Evolutionary conservation across 2,797 vertebrate species (phyloP).

Genomic region (Dromococcyx pavoninus): DNA sequence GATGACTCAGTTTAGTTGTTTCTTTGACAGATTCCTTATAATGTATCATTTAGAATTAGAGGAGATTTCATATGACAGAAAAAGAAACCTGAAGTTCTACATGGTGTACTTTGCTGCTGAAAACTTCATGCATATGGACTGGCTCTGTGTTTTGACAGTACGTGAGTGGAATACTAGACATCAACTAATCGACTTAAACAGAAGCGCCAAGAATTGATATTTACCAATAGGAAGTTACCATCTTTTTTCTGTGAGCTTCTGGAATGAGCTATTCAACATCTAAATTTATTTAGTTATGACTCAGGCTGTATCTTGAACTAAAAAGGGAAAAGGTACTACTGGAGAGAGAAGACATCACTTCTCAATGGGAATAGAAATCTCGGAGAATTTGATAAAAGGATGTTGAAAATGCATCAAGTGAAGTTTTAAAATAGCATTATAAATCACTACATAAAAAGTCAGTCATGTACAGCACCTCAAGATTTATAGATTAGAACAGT

Average conservation of each 20-base stretch:
- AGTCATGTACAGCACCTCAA: slow-evolving; percentile 1
- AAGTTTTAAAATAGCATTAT: slow-evolving; percentile 23
- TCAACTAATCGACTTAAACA: slow-evolving; percentile 31
- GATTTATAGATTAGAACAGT: slow-evolving; percentile 33
- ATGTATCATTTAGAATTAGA: slow-evolving; percentile 6
- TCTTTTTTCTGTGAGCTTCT: background rate
- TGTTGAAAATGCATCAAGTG: background rate
- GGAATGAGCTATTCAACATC: background rate
- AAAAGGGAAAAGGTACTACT: background rate
- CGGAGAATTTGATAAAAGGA: background rate
- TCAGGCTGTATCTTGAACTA: background rate
- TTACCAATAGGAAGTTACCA: background rate
- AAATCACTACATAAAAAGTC: slow-evolving; percentile 31
- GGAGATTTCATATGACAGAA: background rate
- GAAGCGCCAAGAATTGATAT: slow-evolving; percentile 2
- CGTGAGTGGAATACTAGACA: slow-evolving; percentile 27
- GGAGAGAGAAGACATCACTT: background rate
- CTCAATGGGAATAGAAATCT: background rate
- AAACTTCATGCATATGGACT: background rate
- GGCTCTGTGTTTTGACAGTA: slow-evolving; percentile 14
- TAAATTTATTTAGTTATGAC: background rate
- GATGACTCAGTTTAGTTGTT: background rate
- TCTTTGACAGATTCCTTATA: slow-evolving; percentile 28
- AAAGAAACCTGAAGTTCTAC: background rate
- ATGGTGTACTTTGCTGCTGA: background rate